phyloP scores from a whole-genome alignment of 2,797 vertebrate genomes.

The Anguilla anguilla region DNA sequence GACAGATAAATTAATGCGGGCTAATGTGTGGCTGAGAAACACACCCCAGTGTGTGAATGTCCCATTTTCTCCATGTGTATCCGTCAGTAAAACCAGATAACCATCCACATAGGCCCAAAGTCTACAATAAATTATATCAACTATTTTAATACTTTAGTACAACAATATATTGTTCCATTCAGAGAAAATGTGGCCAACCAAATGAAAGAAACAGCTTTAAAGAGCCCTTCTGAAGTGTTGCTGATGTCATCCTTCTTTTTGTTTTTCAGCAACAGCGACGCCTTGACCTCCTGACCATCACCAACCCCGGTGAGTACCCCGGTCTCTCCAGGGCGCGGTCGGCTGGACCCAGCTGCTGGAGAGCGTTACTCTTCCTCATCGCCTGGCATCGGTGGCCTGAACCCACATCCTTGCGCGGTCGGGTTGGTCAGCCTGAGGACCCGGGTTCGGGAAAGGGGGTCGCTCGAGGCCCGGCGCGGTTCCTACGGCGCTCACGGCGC shows the following conservation, averaged over 20 bases:
- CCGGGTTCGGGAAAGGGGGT: background rate
- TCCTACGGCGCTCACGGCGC: background rate
- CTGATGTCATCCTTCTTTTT: conserved; percentile 55
- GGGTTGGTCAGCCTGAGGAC: background rate
- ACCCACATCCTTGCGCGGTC: background rate
- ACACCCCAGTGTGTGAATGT: background rate
- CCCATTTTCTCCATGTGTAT: background rate
- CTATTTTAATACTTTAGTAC: background rate
- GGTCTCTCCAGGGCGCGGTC: background rate
- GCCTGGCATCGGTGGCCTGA: background rate
- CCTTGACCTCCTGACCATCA: conserved; percentile 94
- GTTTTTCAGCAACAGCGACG: conserved; percentile 88
- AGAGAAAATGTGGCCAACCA: background rate
- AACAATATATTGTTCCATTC: background rate
- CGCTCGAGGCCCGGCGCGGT: background rate
- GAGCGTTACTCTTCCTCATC: background rate
- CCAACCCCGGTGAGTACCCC: conserved; percentile 86
- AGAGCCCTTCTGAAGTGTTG: background rate
- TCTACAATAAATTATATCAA: background rate
- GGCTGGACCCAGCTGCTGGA: background rate
- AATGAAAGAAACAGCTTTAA: background rate
- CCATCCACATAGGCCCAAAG: background rate
- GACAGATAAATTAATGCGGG: background rate
- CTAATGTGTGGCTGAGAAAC: background rate
- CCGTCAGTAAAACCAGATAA: background rate